Evolutionary conservation across 2,888 invertebrate species (phyloP), one percentile per base, ranked within the genome.

Genomic region (Mesorhabditis sp.): DNA sequence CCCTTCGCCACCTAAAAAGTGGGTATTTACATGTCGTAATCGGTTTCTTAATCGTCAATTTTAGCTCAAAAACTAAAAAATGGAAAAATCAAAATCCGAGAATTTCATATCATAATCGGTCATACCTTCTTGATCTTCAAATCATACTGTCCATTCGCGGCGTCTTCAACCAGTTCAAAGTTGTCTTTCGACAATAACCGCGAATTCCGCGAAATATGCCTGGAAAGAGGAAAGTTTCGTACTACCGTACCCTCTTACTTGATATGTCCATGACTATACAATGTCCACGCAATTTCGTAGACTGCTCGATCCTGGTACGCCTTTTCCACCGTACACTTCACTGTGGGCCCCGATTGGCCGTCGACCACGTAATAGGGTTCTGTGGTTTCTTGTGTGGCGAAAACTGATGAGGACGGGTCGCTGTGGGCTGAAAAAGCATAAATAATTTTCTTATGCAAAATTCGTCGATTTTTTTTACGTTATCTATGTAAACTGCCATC

Each of bases 91-190:
- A 13, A 10, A 50, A 50, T 50, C n/a, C n/a, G 58, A 50, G 28
- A 28, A 28, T 28, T 28, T 28, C 28, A 28, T 28, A 28, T 28
- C 28, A 2, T 28, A 28, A 28, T 28, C 28, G 28, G 28, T 13
- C 58, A 50, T 13, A 79, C 72, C 68, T 76, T 68, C 76, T 91
- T 90, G 83, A 95, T 93, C 87, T 92, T 90, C 82, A 95, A 89
- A 88, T 95, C 94, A 89, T 94, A 95, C 61, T 91, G 90, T 72
- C 95, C 94, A 74, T 76, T 70, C 58, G 69, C 64, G 6, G 72
- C 65, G 68, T 78, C 76, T 58, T 71, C 72, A 5, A 74, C 65
- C 62, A 83, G 67, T 43, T 72, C 70, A 63, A 75, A 79, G 43
- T 76, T 65, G 41, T 75, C 72, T 70, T 76, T 79, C 15, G 69